These are phyloP conservation scores for Isaurus tuberculatus DNA, from an alignment of 92 coral and sea anemone species.

Conservation along the genomic window DNA sequence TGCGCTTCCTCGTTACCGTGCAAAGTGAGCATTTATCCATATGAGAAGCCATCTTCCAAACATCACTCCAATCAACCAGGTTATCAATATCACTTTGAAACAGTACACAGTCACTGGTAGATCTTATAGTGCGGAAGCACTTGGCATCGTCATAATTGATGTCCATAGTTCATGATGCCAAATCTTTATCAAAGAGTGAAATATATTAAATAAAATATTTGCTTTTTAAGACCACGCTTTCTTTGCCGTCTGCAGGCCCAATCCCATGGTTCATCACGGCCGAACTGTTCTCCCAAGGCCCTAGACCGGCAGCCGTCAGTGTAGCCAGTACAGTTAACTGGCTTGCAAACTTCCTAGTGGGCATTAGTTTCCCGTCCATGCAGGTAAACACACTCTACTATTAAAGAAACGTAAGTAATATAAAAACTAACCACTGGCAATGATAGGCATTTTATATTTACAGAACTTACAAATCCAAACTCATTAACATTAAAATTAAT, in stretches of 20 bases:
- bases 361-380: conserved; percentile 84
- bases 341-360: conserved; percentile 91
- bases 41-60: background rate
- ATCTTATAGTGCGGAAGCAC: conserved; percentile 38
- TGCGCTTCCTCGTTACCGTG: background rate
- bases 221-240: no score
- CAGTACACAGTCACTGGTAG: conserved; percentile 35
- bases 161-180: no score
- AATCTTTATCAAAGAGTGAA: no score
- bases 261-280: conserved; percentile 99
- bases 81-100: conserved; percentile 50
- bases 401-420: no score
- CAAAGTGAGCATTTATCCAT: no score
- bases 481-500: no score
- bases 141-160: conserved; percentile 50
- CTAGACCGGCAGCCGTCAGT: conserved; percentile 92
- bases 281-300: conserved; percentile 94
- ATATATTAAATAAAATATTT: no score
- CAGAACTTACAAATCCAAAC: no score
- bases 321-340: conserved; percentile 88
- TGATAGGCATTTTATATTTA: no score
- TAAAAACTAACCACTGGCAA: no score
- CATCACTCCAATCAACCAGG: conserved; percentile 36
- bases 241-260: conserved; percentile 67
- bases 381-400: conserved; percentile 63